phyloP scores from a whole-genome alignment of 2,113 vertebrate genomes.

The Ctenodactylus gundi region DNA sequence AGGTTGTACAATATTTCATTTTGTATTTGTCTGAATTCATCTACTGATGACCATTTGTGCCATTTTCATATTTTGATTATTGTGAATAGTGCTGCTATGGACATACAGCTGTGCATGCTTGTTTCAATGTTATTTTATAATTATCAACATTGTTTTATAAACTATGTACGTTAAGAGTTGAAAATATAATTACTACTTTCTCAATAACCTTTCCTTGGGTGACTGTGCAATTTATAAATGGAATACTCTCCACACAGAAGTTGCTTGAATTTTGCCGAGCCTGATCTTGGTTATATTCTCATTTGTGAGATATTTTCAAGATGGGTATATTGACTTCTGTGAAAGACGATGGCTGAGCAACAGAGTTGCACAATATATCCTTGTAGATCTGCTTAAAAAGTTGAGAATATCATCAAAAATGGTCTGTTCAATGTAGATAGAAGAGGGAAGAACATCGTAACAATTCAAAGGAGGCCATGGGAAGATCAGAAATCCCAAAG shows the following conservation, averaged over 20 bases:
- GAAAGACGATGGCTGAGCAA: too few species aligned
- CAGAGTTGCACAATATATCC: too few species aligned
- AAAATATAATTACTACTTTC: not conserved
- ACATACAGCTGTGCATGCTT: not conserved
- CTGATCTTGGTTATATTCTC: not conserved
- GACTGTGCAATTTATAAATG: not conserved
- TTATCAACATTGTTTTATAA: constrained; percentile 30
- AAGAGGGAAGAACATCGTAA: too few species aligned
- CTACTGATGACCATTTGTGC: not conserved
- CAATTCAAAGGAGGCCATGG: too few species aligned
- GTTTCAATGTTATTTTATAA: not conserved
- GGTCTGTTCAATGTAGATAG: too few species aligned
- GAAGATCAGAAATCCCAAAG: too few species aligned
- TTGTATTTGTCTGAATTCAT: not conserved
- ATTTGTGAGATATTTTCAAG: not conserved
- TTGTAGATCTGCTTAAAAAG: too few species aligned
- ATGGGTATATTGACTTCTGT: too few species aligned
- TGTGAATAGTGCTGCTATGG: not conserved
- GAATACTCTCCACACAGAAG: not conserved
- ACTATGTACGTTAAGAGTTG: not conserved
- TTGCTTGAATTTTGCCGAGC: not conserved
- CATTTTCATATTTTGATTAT: not conserved
- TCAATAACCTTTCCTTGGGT: not conserved
- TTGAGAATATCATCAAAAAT: too few species aligned
- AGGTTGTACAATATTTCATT: not conserved